These are phyloP conservation scores for Trichosurus vulpecula DNA, from an alignment of 2,797 vertebrate genomes.

Conservation along the genomic window DNA sequence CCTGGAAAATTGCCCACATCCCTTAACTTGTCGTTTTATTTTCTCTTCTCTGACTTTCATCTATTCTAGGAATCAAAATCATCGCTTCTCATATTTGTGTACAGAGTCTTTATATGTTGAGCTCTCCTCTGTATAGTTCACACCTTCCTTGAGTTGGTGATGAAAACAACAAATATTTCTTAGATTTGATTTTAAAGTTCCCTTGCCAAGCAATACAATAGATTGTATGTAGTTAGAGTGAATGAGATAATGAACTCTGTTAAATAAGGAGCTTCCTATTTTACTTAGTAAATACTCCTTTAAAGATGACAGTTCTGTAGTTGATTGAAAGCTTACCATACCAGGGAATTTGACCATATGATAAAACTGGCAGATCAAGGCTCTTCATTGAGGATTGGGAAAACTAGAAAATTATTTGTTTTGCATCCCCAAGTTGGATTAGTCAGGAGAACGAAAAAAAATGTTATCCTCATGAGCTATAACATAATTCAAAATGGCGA, in stretches of 20 bases:
- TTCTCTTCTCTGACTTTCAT: background rate
- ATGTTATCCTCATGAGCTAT: slow-evolving; percentile 63
- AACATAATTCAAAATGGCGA: slow-evolving; percentile 72
- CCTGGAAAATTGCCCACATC: slow-evolving; percentile 25
- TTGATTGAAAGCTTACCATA: slow-evolving; percentile 50
- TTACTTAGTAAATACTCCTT: slow-evolving; percentile 64
- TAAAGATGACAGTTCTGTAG: slow-evolving; percentile 40
- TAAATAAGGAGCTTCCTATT: slow-evolving; percentile 62
- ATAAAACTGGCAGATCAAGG: slow-evolving; percentile 42
- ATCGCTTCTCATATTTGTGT: slow-evolving; percentile 27
- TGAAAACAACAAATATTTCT: background rate
- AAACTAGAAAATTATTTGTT: slow-evolving; percentile 64
- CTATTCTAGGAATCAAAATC: slow-evolving; percentile 2
- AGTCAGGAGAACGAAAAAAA: slow-evolving; percentile 65
- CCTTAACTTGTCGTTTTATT: background rate
- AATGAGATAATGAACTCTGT: slow-evolving; percentile 58
- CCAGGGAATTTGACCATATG: slow-evolving; percentile 23
- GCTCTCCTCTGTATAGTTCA: slow-evolving; percentile 29
- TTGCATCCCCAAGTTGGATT: slow-evolving; percentile 62
- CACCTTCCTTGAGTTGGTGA: slow-evolving; percentile 9
- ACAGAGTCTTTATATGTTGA: slow-evolving; percentile 27
- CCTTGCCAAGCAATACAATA: slow-evolving; percentile 43
- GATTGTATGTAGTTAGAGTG: slow-evolving; percentile 59
- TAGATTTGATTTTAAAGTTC: slow-evolving; percentile 45
- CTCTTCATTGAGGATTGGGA: slow-evolving; percentile 35